Evolutionary conservation across 2,888 invertebrate genomes (phyloP), one percentile per base, ranked within the genome.

Genomic region (Endomychus coccineus): DNA sequence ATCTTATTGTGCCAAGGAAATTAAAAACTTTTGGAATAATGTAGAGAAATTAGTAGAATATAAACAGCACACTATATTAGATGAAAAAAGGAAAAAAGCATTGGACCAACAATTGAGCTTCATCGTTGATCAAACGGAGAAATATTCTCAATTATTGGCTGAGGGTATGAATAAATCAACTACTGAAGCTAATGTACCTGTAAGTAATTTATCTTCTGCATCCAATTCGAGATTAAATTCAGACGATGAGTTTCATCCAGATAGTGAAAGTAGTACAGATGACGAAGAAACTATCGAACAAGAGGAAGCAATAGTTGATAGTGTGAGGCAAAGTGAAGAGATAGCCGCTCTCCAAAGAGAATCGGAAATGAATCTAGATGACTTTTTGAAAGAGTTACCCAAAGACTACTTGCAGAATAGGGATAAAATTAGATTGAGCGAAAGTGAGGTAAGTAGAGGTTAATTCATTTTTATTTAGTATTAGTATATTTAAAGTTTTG

Each of bases 71-170:
- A 85, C 87, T 15, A 80, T 90, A 49, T 71, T 96, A 40, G 96
- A 97, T 65, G 92, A 92, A 55, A 92, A 94, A 62, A 77, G 94
- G 42, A 91, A 95, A 63, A 84, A 87, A 59, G 95, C 94, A 1
- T 71, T 97, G 39, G 96, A 97, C 71, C 85, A 94, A 59, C 97
- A 97, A 68, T 75, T 98, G 42, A 90, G 90, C 66, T 95, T 95
- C 64, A 94, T 98, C 59, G 96, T 98, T 40, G 96, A 95, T 67
- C 91, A 94, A 69, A 96, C 97, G 0, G 97, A 98, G 67, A 92
- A 91, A 61, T 96, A 94, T 71, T 94, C 94, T 19, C 84, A 86
- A 16, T 80, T 87, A 69, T 69, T 92, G 40, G 88, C 90, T 3
- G 89, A 90, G 66, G 86, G 85, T 46, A 80, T 90, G 73, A 82